Evolutionary conservation across 2,113 vertebrate genomes (phyloP), one percentile per base, ranked within the genome.

Genomic region (Emberiza fucata): DNA sequence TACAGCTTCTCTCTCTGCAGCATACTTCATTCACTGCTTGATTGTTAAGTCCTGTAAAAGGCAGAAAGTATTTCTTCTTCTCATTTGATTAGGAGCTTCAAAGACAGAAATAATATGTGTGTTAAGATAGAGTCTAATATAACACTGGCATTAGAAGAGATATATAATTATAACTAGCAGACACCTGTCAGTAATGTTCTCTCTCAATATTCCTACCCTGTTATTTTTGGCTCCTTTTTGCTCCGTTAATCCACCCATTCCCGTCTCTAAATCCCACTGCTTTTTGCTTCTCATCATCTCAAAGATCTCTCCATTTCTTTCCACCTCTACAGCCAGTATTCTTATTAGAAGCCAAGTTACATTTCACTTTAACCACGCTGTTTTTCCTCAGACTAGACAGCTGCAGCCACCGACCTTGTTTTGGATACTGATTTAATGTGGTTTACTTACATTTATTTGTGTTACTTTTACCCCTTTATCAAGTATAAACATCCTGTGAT

Each of bases 141-240:
- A 88, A 85, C 75, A 50, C 47, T 92, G 90, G 87, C 93, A 92
- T 92, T 89, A 90, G 63, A 72, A 92, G 50, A 91, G 50, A 66
- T 61, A 77, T 21, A 70, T 95, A 95, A 95, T 93, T 92, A 86
- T 65, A 95, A 82, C 75, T 77, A 80, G 81, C 71, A 92, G 93
- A 92, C 84, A 95, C 78, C 84, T 94, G 93, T 92, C 94, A 92
- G 81, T 91, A 85, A 89, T 88, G 63, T 88, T 94, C 75, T 93
- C 63, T 95, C 78, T 95, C 87, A 91, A 12, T 90, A 92, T 77
- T 96, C 60, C 56, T 92, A 54, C 60, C 61, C 81, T 90, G 87
- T 94, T 95, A 90, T 94, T 96, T 96, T 96, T 95, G 92, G 90
- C 92, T 93, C 20, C 35, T n/a, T 92, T 96, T 95, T 92, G 60